Evolutionary conservation across 2,888 invertebrate genomes (phyloP), one percentile per base, ranked within the genome.

Genomic region (Melangyna quadrimaculata): DNA sequence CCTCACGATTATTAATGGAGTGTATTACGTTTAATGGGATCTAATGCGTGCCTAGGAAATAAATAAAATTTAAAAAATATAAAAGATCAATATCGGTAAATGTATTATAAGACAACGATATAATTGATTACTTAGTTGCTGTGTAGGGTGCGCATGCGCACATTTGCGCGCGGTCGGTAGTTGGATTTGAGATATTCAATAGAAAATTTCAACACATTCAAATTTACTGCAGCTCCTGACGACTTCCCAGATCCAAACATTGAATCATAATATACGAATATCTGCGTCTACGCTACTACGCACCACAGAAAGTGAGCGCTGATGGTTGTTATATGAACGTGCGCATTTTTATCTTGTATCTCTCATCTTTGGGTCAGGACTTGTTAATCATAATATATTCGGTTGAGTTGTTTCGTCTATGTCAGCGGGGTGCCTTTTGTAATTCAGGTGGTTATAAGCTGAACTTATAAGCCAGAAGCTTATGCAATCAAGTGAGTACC

Each of bases 341-440:
- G n/a, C 45, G 14, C 51, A 43, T 61, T 75, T 75, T 84, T 84
- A 84, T 84, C 84, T 43, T 10, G 59, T 43, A 81, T 57, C 63
- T 81, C 67, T 73, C 86, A 86, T 86, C 86, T 86, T 73, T 86
- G 81, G 86, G 86, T 86, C 86, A 81, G 77, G 86, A 81, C 77
- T 86, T 86, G 81, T 81, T 72, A 72, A 79, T 57, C 53, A 55
- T 77, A 69, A 77, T 71, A 61, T 70, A 78, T 73, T 81, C 61
- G 59, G 81, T 63, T 37, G 61, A 72, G 67, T 70, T 77, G 75
- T 73, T 81, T 69, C 69, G 86, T 77, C 81, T 86, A 45, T 57
- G 81, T 77, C 86, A 81, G 81, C 86, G 70, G 86, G 86, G 81
- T 77, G 61, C 70, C 81, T 67, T 57, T 69, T 79, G 43, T 37